Evolutionary conservation across 1,140 invertebrate species (phyloP).

Genomic region (Akabosia matsudoensis): DNA sequence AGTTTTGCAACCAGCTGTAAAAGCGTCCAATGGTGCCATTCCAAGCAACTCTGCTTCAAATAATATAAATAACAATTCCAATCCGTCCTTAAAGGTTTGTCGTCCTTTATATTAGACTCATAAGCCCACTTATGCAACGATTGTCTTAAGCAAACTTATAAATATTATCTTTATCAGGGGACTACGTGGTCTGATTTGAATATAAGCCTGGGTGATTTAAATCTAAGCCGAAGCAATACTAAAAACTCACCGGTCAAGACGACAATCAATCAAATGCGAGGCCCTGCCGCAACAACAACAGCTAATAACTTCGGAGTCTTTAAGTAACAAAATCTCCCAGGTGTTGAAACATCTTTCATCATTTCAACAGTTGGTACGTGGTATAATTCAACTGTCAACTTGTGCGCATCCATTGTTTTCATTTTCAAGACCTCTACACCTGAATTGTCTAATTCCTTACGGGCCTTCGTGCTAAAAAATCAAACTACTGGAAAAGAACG

Average conservation of each 20-base stretch:
- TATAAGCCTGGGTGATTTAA: slow-evolving; percentile 39
- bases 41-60: slow-evolving; percentile 16
- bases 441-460: too few species aligned
- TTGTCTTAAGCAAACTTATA: background rate
- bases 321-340: background rate
- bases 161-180: slow-evolving; percentile 35
- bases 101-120: background rate
- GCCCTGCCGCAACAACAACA: slow-evolving; percentile 5
- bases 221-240: slow-evolving; percentile 27
- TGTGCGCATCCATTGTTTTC: too few species aligned
- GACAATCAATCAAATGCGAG: slow-evolving; percentile 42
- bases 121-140: background rate
- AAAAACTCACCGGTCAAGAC: slow-evolving; percentile 27
- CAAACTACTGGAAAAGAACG: too few species aligned
- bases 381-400: too few species aligned
- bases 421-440: too few species aligned
- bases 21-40: slow-evolving; percentile 30
- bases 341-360: background rate
- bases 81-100: slow-evolving; percentile 39
- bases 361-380: background rate
- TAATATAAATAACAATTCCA: slow-evolving; percentile 41
- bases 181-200: slow-evolving; percentile 46
- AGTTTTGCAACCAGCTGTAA: slow-evolving; percentile 28
- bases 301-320: slow-evolving; percentile 26
- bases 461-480: too few species aligned